Base-by-base conservation (phyloP, 2,113 vertebrate species). In the Psephotus haematonotus region DNA sequence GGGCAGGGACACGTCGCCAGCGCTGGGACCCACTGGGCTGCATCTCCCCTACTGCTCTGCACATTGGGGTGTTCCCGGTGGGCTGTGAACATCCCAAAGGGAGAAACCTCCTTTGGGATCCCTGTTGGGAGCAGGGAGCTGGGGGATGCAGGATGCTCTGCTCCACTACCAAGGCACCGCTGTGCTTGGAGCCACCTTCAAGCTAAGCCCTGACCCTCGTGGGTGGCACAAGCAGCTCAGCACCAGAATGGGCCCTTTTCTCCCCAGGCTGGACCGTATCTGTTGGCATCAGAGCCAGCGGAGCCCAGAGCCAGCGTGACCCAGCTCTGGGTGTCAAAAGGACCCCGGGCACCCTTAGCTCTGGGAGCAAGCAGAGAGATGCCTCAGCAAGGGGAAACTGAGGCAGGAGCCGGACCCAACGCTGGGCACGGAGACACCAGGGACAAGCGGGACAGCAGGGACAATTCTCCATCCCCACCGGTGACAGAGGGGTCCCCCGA, bases 161-260 rank as follows among this genome's bases (percentile, higher is more conserved):
- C 24, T 44, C 64, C 83, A 57, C 50, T 84, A 83, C 57, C 55
- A 27, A 49, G 75, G 29, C 65, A 78, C 31, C 10, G 6, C 43
- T 3, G 0, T 0, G 1, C 63, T 49, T 16, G 17, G 23, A 79
- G 39, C 10, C 44, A 12, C 3, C 0, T 59, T 22, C 1, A 3
- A 63, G 11, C 53, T 68, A 49, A 79, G 37, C 25, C 53, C 52
- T n/a, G 67, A 25, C 70, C n/a, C 13, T 86, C 17, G 28, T 3
- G 4, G 19, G 25, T 72, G 70, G 47, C 6, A 6, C 29, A n/a
- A 50, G 39, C 7, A 4, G 16, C 41, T 68, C 23, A 7, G 85
- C 43, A 57, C 31, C 46, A 37, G 24, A 46, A 57, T 0, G 10
- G 19, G 39, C 46, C 60, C 25, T 78, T 78, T 85, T 49, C n/a